phyloP scores from a whole-genome alignment of 1,140 invertebrate species.

The Teleogryllus occipitalis region DNA sequence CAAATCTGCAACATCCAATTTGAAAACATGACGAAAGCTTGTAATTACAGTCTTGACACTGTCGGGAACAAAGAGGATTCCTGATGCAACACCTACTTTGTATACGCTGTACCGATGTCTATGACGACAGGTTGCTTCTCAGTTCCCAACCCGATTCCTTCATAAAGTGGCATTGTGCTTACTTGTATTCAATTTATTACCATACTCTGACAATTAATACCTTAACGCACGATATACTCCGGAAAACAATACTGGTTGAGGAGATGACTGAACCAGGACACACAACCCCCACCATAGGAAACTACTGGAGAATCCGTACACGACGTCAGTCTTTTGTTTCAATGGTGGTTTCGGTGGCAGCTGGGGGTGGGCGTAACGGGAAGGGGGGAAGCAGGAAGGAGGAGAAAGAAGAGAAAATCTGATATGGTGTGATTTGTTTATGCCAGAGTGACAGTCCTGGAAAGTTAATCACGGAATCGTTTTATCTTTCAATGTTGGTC shows the following conservation, averaged over 20 bases:
- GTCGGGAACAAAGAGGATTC: not conserved
- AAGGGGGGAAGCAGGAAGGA: no score
- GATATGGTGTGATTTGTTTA: no score
- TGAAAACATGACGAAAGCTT: not conserved
- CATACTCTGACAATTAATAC: not conserved
- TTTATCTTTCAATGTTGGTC: no score
- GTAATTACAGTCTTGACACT: not conserved
- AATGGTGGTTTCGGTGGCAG: not conserved
- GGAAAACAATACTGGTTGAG: not conserved
- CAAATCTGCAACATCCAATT: conserved; percentile 56
- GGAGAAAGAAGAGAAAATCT: no score
- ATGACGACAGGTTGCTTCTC: conserved; percentile 84
- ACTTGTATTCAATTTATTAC: not conserved
- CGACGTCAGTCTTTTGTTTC: not conserved
- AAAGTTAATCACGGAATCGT: no score
- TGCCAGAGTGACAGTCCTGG: no score
- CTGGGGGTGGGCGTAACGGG: no score
- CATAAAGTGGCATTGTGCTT: conserved; percentile 57
- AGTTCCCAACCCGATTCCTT: conserved; percentile 63
- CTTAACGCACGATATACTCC: not conserved
- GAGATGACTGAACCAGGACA: not conserved
- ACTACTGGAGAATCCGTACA: not conserved
- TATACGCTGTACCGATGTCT: conserved; percentile 86
- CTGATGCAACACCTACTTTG: conserved; percentile 61
- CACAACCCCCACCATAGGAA: not conserved